Percentiles rank a stretch among this genome's conserved stretches.
Conservation (phyloP, 1,140 invertebrate species). For the Cotesia typhae region DNA sequence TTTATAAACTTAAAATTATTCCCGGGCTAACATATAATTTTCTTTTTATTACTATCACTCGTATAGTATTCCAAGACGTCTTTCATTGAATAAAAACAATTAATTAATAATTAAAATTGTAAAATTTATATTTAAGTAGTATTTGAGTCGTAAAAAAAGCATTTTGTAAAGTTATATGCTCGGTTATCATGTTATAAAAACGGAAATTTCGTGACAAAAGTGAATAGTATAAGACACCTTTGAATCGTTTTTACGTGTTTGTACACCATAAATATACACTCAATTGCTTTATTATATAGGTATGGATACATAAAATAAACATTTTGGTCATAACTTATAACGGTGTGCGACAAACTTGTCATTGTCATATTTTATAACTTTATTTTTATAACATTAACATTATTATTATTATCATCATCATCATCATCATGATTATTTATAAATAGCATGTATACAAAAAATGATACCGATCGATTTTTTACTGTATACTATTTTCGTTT, state of each 20-base stretch:
- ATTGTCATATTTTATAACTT: conserved; percentile 26
- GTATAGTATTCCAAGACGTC: no score
- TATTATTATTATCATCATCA: neutral
- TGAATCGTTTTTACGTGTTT: conserved; percentile 33
- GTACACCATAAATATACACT: conserved; percentile 27
- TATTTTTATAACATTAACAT: conserved; percentile 13
- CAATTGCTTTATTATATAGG: conserved; percentile 34
- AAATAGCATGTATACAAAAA: conserved; percentile 9
- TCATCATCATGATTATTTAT: neutral
- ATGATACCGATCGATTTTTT: no score
- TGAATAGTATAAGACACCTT: conserved; percentile 22
- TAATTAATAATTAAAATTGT: no score
- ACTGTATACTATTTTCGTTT: no score
- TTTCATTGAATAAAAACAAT: no score
- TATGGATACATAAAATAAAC: neutral
- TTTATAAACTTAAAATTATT: no score
- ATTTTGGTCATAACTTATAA: conserved; percentile 2
- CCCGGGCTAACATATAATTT: no score
- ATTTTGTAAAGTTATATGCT: conserved; percentile 23
- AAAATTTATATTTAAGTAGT: no score
- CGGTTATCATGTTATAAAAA: conserved; percentile 26
- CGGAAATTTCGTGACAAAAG: conserved; percentile 28
- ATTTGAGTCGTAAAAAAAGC: conserved; percentile 6
- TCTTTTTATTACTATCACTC: no score
- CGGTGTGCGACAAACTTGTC: conserved; percentile 26